Percentiles rank a stretch among this genome's conserved stretches.
phyloP scores from a whole-genome alignment of 2,797 vertebrate species.

The Hyperoplus immaculatus region DNA sequence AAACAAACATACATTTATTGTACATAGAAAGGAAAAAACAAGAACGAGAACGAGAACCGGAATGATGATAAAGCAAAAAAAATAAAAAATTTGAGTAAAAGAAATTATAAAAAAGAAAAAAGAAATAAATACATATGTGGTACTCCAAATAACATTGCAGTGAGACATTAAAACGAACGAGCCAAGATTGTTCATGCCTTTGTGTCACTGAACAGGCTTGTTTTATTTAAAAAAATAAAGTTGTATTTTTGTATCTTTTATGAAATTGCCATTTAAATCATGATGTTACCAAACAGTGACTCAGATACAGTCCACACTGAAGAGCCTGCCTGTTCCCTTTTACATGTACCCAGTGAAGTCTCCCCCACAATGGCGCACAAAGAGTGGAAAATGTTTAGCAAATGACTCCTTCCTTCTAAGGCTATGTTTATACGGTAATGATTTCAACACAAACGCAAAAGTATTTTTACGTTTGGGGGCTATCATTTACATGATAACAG shows the following conservation, averaged over 20 bases:
- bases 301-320: neutral
- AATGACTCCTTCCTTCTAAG: slow-evolving; percentile 49
- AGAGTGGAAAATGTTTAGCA: slow-evolving; percentile 49
- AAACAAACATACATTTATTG: no score
- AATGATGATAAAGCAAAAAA: no score
- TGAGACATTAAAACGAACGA: neutral
- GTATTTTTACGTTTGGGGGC: no score
- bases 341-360: slow-evolving; percentile 14
- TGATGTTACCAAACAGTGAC: neutral
- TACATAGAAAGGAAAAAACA: no score
- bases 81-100: no score
- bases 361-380: slow-evolving; percentile 21
- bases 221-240: neutral
- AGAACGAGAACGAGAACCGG: no score
- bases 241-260: neutral
- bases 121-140: no score
- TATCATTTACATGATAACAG: no score
- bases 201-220: neutral
- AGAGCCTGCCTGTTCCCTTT: slow-evolving; percentile 4
- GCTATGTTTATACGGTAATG: no score
- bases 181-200: neutral
- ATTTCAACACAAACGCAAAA: no score
- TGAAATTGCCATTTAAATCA: neutral
- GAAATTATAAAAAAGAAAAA: no score
- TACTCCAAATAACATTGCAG: neutral